Evolutionary conservation across 2,888 invertebrate genomes (phyloP), one percentile per base, ranked within the genome.

Genomic region (Caenorhabditis sp.): DNA sequence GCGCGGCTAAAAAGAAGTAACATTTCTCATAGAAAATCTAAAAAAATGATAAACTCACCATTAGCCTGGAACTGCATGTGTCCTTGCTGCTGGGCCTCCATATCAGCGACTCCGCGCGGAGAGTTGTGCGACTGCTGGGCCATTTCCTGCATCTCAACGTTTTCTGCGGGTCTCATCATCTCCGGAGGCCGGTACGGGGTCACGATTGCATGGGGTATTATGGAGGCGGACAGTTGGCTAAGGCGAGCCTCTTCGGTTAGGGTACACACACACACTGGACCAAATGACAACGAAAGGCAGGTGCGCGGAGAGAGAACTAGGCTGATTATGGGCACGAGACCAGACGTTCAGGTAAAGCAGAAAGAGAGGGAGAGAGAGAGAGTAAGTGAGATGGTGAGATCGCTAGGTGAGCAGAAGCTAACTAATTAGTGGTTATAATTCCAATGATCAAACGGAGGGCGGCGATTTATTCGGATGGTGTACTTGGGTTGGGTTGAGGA

Each of bases 71-170:
- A 56, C n/a, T 60, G 60, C 40, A 40, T 55, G 28, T 18, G 11
- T 2, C 28, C 28, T n/a, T 56, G 55, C 8, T 22, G 51, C 6
- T 2, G 47, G 18, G 47, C 47, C 47, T 47, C 47, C 18, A 47
- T 18, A 3, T 47, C 18, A 4, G 20, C 47, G 18, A 47, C 18
- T 18, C 18, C 18, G 4, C 40, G 65, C 3, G 37, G 22, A 11
- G 40, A 37, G 37, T 24, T 40, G 32, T 47, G 72, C 2, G 56
- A 20, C 47, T 13, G 58, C 50, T 60, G 74, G 9, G 74, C 22
- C 76, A 76, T 60, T 32, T 60, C 76, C 76, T 76, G 76, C 67
- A 76, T 76, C 76, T 76, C 76, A 76, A 76, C 76, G 67, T 51
- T 67, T 76, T 76, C 76, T 76, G 60, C 40, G 60, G 67, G 53